phyloP scores from a whole-genome alignment of 64 coral and sea anemone genomes.

The Montipora capricornis region DNA sequence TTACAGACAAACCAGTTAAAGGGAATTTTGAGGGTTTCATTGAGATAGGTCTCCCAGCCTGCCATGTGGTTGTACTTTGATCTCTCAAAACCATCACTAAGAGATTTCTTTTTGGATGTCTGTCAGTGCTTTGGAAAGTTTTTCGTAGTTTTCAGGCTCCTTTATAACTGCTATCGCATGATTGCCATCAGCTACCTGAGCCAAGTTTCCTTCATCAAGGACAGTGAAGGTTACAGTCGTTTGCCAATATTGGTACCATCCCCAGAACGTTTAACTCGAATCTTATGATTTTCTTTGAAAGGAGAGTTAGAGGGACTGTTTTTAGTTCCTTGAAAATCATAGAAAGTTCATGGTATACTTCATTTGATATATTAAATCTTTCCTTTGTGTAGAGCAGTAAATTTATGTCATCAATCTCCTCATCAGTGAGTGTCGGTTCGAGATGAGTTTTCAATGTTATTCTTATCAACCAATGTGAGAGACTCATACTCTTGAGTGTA shows the following conservation, averaged over 20 bases:
- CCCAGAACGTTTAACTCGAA: neutral
- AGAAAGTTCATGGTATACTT: neutral
- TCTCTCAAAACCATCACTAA: no score
- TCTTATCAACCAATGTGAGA: no score
- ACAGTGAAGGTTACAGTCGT: neutral
- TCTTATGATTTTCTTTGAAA: no score
- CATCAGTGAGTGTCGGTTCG: no score
- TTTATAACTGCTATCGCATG: conserved; percentile 1
- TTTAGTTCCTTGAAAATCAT: neutral
- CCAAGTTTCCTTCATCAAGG: neutral
- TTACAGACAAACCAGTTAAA: neutral
- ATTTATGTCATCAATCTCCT: conserved; percentile 16
- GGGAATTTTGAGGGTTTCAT: no score
- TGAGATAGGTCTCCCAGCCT: no score
- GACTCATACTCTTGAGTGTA: no score
- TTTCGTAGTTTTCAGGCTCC: conserved; percentile 7
- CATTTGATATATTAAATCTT: conserved; percentile 39
- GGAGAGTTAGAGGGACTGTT: no score
- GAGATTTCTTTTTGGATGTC: no score
- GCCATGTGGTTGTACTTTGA: no score
- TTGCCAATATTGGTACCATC: neutral
- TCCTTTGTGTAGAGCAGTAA: neutral
- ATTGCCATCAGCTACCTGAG: conserved; percentile 12
- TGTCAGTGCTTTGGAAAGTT: neutral
- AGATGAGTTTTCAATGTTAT: no score